phyloP scores from a whole-genome alignment of 2,888 invertebrate genomes.

The Bibio marci region DNA sequence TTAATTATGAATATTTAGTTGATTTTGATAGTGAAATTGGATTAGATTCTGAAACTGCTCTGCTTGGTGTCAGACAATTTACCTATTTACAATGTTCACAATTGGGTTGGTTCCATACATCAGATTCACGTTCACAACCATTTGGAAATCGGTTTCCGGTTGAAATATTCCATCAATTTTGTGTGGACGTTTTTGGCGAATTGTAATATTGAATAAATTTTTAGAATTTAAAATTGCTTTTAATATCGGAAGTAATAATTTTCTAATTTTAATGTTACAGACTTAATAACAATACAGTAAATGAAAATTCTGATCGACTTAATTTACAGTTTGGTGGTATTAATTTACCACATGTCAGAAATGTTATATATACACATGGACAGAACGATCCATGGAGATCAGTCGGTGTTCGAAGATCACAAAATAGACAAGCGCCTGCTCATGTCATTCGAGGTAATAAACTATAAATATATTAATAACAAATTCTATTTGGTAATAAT shows the following conservation, averaged over 20 bases:
- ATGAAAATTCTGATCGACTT: conserved; percentile 17
- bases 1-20: background rate
- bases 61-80: conserved; percentile 38
- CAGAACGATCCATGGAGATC: conserved; percentile 37
- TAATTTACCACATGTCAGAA: conserved; percentile 25
- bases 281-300: background rate
- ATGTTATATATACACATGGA: conserved; percentile 36
- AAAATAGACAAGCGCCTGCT: conserved; percentile 8
- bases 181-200: background rate
- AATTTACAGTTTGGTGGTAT: conserved; percentile 33
- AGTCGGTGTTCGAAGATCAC: conserved; percentile 29
- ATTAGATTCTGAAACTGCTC: background rate
- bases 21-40: background rate
- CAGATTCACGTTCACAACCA: conserved; percentile 39
- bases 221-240: too few species aligned
- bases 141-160: conserved; percentile 27
- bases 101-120: conserved; percentile 69
- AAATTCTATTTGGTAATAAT: too few species aligned
- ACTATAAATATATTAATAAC: too few species aligned
- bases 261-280: too few species aligned
- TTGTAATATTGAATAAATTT: background rate
- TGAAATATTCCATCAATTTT: conserved; percentile 12
- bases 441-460: conserved; percentile 17
- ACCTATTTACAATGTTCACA: conserved; percentile 73
- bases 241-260: too few species aligned